Evolutionary conservation across 2,888 invertebrate species (phyloP).

Genomic region (Sminthurides aquaticus): DNA sequence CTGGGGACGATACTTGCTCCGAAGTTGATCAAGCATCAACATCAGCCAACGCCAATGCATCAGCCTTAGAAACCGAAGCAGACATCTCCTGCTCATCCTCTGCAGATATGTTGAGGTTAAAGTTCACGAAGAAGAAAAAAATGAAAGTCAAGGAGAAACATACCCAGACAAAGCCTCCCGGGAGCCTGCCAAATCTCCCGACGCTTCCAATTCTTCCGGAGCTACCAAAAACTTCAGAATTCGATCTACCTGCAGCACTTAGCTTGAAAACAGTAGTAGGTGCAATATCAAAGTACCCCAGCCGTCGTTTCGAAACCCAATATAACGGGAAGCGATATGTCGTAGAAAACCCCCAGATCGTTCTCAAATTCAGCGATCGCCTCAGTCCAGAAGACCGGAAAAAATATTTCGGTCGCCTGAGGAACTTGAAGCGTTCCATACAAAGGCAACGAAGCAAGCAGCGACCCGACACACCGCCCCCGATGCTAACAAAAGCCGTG

Average conservation of each 20-base stretch:
- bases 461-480: neutral
- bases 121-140: conserved; percentile 10
- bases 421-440: neutral
- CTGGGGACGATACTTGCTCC: neutral
- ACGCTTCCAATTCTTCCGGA: neutral
- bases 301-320: neutral
- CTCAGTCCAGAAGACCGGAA: neutral
- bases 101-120: neutral
- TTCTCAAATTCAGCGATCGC: neutral
- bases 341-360: conserved; percentile 10
- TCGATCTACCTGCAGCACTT: neutral
- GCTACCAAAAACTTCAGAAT: no score
- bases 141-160: conserved; percentile 18
- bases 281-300: conserved; percentile 6
- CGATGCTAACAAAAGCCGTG: conserved; percentile 5
- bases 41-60: neutral
- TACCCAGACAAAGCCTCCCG: conserved; percentile 15
- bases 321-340: neutral
- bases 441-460: neutral
- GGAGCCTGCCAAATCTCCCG: neutral
- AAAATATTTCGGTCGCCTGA: neutral
- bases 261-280: neutral
- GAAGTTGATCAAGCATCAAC: neutral
- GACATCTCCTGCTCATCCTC: neutral
- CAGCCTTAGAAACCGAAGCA: neutral